phyloP scores from a whole-genome alignment of 2,888 invertebrate genomes.

The Agrotis clavis region DNA sequence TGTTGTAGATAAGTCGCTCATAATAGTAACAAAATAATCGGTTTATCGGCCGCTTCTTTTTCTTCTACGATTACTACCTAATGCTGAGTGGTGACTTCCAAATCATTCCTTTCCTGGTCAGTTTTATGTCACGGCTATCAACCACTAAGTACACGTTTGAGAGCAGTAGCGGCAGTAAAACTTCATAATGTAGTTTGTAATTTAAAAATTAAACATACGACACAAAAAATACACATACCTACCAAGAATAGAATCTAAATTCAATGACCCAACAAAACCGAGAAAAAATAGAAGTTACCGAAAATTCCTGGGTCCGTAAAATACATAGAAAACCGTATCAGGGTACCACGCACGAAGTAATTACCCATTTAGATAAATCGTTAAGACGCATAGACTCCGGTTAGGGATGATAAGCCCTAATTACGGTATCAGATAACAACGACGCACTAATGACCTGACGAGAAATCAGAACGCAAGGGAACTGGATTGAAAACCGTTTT shows the following conservation, averaged over 20 bases:
- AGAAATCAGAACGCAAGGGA: constrained; percentile 25
- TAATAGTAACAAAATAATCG: too few relatives aligned
- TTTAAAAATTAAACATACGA: too few relatives aligned
- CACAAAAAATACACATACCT: too few relatives aligned
- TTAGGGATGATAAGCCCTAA: constrained; percentile 62
- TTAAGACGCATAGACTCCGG: constrained; percentile 48
- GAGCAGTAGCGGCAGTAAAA: too few relatives aligned
- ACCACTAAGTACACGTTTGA: too few relatives aligned
- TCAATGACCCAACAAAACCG: neutral
- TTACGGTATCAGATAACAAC: constrained; percentile 59
- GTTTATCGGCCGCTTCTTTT: too few relatives aligned
- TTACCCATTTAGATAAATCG: constrained; percentile 63
- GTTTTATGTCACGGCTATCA: too few relatives aligned
- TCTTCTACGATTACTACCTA: too few relatives aligned
- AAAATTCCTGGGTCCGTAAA: constrained; percentile 7
- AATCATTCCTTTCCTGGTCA: too few relatives aligned
- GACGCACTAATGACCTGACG: constrained; percentile 56
- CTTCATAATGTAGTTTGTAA: too few relatives aligned
- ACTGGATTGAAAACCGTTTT: constrained; percentile 19
- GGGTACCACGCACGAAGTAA: constrained; percentile 37
- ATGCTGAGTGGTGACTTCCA: too few relatives aligned
- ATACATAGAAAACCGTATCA: constrained; percentile 28
- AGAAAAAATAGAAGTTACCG: neutral
- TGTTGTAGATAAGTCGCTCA: too few relatives aligned
- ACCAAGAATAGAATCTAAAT: neutral